phyloP scores from a whole-genome alignment of 2,888 invertebrate species.

The Xylota sylvarum region DNA sequence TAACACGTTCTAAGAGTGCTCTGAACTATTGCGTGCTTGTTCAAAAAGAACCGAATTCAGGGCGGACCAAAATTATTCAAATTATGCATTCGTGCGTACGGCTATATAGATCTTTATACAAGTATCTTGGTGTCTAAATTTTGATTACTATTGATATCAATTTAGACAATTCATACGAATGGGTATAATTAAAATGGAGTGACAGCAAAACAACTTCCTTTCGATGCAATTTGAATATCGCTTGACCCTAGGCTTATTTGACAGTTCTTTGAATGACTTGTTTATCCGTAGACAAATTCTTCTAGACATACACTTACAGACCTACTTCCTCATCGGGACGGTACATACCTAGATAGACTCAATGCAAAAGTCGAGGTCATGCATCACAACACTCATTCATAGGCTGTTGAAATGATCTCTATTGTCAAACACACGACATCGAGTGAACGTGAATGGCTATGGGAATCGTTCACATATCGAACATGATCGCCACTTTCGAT shows the following conservation, averaged over 20 bases:
- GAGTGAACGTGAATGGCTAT: slow-evolving; percentile 10
- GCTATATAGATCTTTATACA: slow-evolving; percentile 1
- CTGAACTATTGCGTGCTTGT: slow-evolving; percentile 38
- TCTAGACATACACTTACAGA: background rate
- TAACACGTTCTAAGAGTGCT: slow-evolving; percentile 5
- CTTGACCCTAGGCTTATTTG: background rate
- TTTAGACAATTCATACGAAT: background rate
- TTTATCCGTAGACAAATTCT: background rate
- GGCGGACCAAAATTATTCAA: slow-evolving; percentile 38
- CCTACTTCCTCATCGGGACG: background rate
- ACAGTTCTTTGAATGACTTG: background rate
- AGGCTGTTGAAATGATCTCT: slow-evolving; percentile 10
- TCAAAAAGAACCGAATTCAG: slow-evolving; percentile 6
- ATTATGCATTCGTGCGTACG: slow-evolving; percentile 34
- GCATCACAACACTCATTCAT: slow-evolving; percentile 13
- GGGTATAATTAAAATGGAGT: slow-evolving; percentile 13
- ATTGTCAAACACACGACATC: background rate
- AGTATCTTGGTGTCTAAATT: slow-evolving; percentile 17
- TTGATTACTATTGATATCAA: slow-evolving; percentile 12
- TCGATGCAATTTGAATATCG: slow-evolving; percentile 14
- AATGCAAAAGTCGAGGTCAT: slow-evolving; percentile 4
- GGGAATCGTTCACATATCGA: slow-evolving; percentile 33
- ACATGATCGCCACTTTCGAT: slow-evolving; percentile 48
- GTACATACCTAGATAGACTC: background rate
- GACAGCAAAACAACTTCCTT: slow-evolving; percentile 15